Evolutionary conservation across 2,888 invertebrate genomes (phyloP).

Genomic region (Xestia sexstrigata): DNA sequence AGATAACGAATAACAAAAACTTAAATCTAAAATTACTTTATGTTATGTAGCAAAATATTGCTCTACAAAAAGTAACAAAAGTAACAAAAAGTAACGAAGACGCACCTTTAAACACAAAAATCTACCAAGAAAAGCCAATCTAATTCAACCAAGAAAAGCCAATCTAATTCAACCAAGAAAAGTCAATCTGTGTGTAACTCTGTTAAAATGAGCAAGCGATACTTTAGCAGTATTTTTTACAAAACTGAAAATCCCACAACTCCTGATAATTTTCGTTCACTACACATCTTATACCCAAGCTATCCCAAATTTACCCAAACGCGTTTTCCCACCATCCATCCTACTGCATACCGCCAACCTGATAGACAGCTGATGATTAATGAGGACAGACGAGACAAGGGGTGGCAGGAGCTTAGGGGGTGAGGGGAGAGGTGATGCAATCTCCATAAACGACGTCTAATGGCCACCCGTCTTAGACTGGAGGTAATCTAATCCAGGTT

Average conservation of each 20-base stretch:
- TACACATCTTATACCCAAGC: neutral
- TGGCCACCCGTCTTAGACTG: slow-evolving; percentile 68
- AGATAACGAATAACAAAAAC: neutral
- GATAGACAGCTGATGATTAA: slow-evolving; percentile 75
- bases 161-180: neutral
- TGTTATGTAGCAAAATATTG: neutral
- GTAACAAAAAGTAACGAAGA: neutral
- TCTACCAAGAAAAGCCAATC: too few species aligned
- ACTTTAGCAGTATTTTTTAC: neutral
- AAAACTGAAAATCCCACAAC: neutral
- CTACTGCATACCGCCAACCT: slow-evolving; percentile 48
- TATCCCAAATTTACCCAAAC: neutral
- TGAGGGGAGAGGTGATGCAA: slow-evolving; percentile 56
- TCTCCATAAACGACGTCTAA: slow-evolving; percentile 82
- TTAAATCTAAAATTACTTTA: neutral
- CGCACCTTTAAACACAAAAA: too few species aligned
- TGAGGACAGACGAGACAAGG: slow-evolving; percentile 55
- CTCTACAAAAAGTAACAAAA: neutral
- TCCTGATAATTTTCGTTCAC: neutral
- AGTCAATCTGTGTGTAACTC: neutral
- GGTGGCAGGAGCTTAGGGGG: slow-evolving; percentile 29
- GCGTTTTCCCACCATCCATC: slow-evolving; percentile 19
- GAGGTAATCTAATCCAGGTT: slow-evolving; percentile 72
- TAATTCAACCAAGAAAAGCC: neutral
- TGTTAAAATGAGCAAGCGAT: neutral